phyloP scores from a whole-genome alignment of 2,113 vertebrate species.

The Chionis minor region DNA sequence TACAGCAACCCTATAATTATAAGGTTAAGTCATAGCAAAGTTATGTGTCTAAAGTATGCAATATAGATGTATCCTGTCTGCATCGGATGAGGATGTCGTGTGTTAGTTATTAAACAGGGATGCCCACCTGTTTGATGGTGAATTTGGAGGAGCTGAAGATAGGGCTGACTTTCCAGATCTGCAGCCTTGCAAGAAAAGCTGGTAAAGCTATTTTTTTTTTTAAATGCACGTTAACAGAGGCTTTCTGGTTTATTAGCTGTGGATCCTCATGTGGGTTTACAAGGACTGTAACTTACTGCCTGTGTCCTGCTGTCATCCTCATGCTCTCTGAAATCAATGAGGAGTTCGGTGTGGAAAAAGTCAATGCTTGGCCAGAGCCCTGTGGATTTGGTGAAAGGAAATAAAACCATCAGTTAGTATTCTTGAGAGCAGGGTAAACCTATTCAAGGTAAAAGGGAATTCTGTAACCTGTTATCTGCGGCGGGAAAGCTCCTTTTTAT shows the following conservation, averaged over 20 bases:
- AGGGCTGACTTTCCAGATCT: neutral
- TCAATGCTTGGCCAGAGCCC: neutral
- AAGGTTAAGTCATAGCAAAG: neutral
- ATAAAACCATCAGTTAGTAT: neutral
- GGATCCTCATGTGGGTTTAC: neutral
- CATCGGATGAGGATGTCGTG: neutral
- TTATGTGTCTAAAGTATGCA: neutral
- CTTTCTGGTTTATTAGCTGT: neutral
- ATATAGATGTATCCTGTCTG: neutral
- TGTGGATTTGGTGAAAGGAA: neutral
- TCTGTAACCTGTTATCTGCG: slow-evolving; percentile 20
- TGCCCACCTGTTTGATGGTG: neutral
- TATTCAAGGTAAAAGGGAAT: neutral
- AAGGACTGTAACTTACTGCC: neutral
- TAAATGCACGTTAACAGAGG: neutral
- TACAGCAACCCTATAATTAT: neutral
- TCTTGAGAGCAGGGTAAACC: neutral
- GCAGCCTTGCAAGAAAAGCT: neutral
- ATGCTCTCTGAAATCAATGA: neutral
- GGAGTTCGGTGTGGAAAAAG: neutral
- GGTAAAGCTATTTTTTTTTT: neutral
- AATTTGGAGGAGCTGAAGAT: neutral
- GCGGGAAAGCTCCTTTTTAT: slow-evolving; percentile 34
- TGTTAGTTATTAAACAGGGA: neutral
- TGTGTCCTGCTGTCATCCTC: neutral